Percentiles rank a stretch among this genome's conserved stretches.
Evolutionary conservation across 1,140 invertebrate genomes (phyloP).

Genomic region (Hestina assimilis): DNA sequence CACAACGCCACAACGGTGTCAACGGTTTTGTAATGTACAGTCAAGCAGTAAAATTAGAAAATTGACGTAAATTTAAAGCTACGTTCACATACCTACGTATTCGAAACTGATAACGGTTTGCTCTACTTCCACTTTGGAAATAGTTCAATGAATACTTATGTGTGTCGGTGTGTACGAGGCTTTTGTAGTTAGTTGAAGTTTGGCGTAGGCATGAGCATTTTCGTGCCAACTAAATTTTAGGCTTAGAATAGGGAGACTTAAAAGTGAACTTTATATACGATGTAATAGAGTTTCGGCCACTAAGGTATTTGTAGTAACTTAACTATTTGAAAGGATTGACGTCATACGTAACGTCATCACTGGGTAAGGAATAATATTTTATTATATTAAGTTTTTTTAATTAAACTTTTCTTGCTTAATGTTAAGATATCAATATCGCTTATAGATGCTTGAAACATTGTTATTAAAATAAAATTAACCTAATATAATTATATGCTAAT

Average conservation of each 20-base stretch:
- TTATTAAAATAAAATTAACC: too few relatives aligned
- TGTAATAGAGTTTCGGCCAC: background rate
- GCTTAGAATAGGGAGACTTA: conserved; percentile 4
- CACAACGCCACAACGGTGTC: too few relatives aligned
- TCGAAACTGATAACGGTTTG: conserved; percentile 3
- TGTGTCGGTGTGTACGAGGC: conserved; percentile 5
- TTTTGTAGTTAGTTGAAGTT: conserved; percentile 16
- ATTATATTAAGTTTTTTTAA: too few relatives aligned
- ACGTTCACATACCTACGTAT: too few relatives aligned
- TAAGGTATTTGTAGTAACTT: background rate
- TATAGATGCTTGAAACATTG: too few relatives aligned
- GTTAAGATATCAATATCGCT: too few relatives aligned
- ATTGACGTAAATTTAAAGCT: background rate
- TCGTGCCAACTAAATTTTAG: conserved; percentile 13
- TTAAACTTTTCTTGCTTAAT: too few relatives aligned
- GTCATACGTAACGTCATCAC: too few relatives aligned
- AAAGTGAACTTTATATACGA: background rate
- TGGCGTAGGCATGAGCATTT: conserved; percentile 3
- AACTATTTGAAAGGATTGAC: background rate
- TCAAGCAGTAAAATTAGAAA: too few relatives aligned
- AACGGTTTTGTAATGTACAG: too few relatives aligned
- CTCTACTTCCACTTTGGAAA: conserved; percentile 6
- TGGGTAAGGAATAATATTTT: too few relatives aligned
- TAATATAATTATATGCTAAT: too few relatives aligned
- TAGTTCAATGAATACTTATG: conserved; percentile 15